Conservation (phyloP, 2,797 vertebrate species). For the Peromyscus nudipes region DNA sequence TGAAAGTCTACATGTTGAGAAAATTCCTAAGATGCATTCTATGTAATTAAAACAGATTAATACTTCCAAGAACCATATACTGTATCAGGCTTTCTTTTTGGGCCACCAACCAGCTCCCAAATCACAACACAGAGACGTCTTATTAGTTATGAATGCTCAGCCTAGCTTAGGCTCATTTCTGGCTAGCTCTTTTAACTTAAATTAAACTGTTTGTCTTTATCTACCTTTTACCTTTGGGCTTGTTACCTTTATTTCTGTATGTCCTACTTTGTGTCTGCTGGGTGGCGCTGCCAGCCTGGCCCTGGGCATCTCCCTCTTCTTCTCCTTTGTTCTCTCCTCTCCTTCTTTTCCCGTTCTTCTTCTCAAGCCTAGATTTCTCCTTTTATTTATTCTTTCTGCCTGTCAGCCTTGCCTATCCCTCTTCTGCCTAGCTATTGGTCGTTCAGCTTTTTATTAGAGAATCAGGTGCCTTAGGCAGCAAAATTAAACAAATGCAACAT, state of each 20-base stretch:
- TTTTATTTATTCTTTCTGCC: not conserved
- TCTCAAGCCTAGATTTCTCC: not conserved
- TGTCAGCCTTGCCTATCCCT: not conserved
- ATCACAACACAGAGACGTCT: not conserved
- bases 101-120: not conserved
- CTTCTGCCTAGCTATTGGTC: not conserved
- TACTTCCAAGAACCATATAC: not conserved
- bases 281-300: not conserved
- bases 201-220: not conserved
- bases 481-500: not conserved
- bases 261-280: not conserved
- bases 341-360: not conserved
- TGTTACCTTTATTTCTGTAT: not conserved
- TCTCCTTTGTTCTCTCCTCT: not conserved
- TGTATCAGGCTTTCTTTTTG: not conserved
- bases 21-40: constrained; percentile 37
- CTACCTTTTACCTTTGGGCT: not conserved
- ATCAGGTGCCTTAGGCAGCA: not conserved
- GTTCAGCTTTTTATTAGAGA: not conserved
- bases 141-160: not conserved
- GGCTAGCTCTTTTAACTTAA: not conserved
- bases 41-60: constrained; percentile 41
- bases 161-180: not conserved
- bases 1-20: constrained; percentile 2
- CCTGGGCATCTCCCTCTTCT: not conserved